phyloP scores from a whole-genome alignment of 2,888 invertebrate genomes.

The Bellardia bayeri region DNA sequence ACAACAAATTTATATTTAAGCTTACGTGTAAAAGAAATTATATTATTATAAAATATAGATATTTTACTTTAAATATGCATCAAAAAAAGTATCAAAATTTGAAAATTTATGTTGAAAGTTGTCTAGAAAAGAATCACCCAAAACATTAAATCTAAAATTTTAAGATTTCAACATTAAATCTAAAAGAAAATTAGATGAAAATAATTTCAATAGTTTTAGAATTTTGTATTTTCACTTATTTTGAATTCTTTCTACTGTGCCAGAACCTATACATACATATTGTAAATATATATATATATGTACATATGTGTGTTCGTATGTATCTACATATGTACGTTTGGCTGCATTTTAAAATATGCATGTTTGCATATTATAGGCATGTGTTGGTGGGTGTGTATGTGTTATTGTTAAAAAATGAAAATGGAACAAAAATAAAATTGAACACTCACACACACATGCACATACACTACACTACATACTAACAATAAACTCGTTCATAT shows the following conservation, averaged over 20 bases:
- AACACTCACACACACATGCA: conserved; percentile 25
- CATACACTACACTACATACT: neutral
- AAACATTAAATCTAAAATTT: too few species aligned
- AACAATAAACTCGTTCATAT: conserved; percentile 63
- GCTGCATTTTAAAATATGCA: conserved; percentile 58
- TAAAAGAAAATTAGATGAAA: too few species aligned
- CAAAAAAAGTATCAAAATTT: too few species aligned
- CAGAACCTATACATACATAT: neutral
- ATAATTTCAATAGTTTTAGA: too few species aligned
- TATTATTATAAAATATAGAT: too few species aligned
- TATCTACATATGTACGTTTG: conserved; percentile 15
- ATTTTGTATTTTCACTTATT: too few species aligned
- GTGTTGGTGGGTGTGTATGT: conserved; percentile 50
- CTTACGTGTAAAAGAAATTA: too few species aligned
- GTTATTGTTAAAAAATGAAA: conserved; percentile 69
- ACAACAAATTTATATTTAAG: too few species aligned
- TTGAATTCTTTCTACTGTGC: neutral
- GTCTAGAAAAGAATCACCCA: too few species aligned
- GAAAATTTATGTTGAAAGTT: too few species aligned
- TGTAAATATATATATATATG: neutral
- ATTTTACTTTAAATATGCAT: too few species aligned
- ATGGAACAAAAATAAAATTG: conserved; percentile 69
- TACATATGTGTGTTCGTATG: conserved; percentile 26
- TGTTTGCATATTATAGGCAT: conserved; percentile 45
- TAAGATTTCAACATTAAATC: too few species aligned